phyloP scores from a whole-genome alignment of 2,113 vertebrate genomes.

The Pterophyllum scalare region DNA sequence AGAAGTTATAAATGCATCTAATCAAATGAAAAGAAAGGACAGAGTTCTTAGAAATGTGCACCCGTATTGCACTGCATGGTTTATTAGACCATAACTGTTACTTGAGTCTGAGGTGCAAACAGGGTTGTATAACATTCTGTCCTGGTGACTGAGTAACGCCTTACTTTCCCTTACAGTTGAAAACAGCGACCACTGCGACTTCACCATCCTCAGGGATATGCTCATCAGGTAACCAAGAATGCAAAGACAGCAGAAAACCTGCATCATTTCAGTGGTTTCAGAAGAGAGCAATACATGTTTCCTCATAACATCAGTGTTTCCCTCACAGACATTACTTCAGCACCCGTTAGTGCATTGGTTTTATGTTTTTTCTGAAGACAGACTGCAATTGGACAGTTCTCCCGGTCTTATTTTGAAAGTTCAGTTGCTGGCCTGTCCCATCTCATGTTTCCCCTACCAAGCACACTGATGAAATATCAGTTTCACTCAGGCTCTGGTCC shows the following conservation, averaged over 20 bases:
- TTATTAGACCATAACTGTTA: not conserved
- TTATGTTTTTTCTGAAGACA: no score
- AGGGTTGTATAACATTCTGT: not conserved
- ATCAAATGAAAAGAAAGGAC: not conserved
- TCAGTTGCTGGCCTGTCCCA: not conserved
- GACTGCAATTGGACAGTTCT: not conserved
- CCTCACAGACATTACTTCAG: not conserved
- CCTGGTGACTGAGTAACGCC: not conserved
- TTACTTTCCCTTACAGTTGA: slow-evolving; percentile 84
- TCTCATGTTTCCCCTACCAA: not conserved
- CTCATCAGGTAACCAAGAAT: slow-evolving; percentile 90
- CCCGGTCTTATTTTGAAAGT: not conserved
- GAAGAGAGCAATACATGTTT: not conserved
- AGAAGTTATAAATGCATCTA: not conserved
- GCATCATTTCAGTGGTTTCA: not conserved
- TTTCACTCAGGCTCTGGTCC: not conserved
- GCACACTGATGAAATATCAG: not conserved
- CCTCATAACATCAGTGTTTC: not conserved
- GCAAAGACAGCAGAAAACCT: not conserved
- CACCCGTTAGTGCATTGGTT: not conserved
- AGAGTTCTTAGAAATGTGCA: accelerated
- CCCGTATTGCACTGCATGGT: not conserved
- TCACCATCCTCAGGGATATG: slow-evolving; percentile 99
- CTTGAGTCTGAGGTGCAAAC: not conserved
- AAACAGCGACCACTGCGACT: slow-evolving; percentile 98